Conservation (phyloP, 2,888 invertebrate species). For the Nebria salina region DNA sequence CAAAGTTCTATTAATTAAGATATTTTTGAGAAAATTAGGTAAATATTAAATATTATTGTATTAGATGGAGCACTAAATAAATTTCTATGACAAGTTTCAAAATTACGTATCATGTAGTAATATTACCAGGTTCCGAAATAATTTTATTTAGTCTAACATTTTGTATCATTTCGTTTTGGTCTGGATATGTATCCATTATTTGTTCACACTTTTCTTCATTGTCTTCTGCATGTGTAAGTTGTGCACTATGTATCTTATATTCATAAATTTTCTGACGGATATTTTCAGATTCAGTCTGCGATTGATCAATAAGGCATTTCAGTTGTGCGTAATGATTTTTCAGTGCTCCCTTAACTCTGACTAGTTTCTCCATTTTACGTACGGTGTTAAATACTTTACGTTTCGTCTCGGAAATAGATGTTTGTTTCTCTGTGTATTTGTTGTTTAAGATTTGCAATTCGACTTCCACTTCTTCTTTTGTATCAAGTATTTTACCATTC, state of each 20-base stretch:
- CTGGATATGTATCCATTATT: slow-evolving; percentile 16
- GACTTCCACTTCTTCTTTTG: slow-evolving; percentile 57
- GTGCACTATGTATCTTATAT: slow-evolving; percentile 50
- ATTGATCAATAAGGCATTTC: slow-evolving; percentile 53
- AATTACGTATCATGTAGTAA: neutral
- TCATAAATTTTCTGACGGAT: slow-evolving; percentile 56
- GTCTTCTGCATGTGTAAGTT: slow-evolving; percentile 52
- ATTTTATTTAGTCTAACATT: neutral
- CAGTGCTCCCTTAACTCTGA: slow-evolving; percentile 54
- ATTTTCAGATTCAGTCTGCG: slow-evolving; percentile 55
- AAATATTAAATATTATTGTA: neutral
- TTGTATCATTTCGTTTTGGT: neutral
- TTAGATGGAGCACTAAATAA: neutral
- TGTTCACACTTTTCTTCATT: slow-evolving; percentile 40
- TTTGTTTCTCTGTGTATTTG: slow-evolving; percentile 55
- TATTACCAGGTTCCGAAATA: neutral
- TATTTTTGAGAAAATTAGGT: neutral
- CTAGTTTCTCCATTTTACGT: slow-evolving; percentile 55
- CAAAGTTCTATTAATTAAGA: too few relatives aligned
- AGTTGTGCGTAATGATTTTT: slow-evolving; percentile 55
- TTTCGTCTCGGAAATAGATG: slow-evolving; percentile 54
- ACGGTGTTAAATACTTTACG: slow-evolving; percentile 52
- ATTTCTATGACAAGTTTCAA: neutral
- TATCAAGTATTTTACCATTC: slow-evolving; percentile 52
- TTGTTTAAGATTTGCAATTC: slow-evolving; percentile 55